Evolutionary conservation across 1,140 invertebrate species (phyloP), one percentile per base, ranked within the genome.

Genomic region (Sminthurides bifidus): DNA sequence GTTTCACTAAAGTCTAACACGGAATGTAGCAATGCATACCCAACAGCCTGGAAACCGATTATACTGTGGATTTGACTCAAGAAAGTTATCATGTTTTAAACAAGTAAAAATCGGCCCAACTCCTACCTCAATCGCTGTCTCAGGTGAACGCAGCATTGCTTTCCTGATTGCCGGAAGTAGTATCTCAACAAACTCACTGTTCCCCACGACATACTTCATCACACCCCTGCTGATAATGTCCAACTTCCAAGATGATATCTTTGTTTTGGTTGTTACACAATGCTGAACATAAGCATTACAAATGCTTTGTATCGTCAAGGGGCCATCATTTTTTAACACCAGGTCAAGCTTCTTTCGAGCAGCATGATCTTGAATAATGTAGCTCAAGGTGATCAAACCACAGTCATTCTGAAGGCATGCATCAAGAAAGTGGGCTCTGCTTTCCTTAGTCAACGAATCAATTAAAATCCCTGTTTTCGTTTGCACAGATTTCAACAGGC

Each of bases 121-220:
- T n/a, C n/a, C n/a, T 54, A 60, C 58, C 41, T 55, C 40, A 6
- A 60, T 33, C n/a, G 58, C 29, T 23, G 89, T 81, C 77, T 97
- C 93, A 0, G 93, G 90, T 71, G 87, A 95, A 53, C 93, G 72
- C n/a, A 97, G 72, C 79, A 96, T 84, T 6, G 88, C 81, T 70
- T 92, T 92, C 68, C 92, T 85, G n/a, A 92, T 69, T 10, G 87
- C 80, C 19, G 92, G 90, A 38, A 91, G 71, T 44, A 97, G 69
- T 14, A 73, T 73, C 40, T 75, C 75, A 67, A 84, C 81, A 59
- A 94, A 91, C 43, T 89, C 84, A 2, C 81, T 77, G 60, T 82
- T 77, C 27, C 72, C 76, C 6, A 90, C 44, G 44, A 38, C 19
- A 54, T 29, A 29, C 37, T 38, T 2, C 5, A 23, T 6, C 14